Evolutionary conservation across 2,113 vertebrate species (phyloP).

Genomic region (Marmota monax): DNA sequence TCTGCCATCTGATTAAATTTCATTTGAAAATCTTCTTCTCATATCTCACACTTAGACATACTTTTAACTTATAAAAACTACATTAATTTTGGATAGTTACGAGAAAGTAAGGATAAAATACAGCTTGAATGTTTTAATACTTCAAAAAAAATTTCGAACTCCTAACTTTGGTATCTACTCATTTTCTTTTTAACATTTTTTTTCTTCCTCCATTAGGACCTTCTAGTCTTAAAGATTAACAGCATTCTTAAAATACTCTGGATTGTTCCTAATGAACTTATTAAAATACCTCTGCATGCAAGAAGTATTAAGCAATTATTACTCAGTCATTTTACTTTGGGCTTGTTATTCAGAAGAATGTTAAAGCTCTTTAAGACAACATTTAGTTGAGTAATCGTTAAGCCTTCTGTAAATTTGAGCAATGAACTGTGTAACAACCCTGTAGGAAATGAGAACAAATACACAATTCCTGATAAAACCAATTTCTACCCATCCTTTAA

Average conservation of each 20-base stretch:
- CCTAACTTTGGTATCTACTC: not conserved
- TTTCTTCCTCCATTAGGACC: not conserved
- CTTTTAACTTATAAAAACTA: not conserved
- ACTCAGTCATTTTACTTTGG: constrained; percentile 66
- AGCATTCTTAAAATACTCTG: not conserved
- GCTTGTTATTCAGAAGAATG: constrained; percentile 70
- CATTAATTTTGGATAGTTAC: not conserved
- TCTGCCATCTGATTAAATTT: constrained; percentile 25
- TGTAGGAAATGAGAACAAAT: constrained; percentile 64
- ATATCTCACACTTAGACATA: not conserved
- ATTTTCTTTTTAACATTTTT: not conserved
- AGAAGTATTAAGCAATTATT: constrained; percentile 21
- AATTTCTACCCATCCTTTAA: constrained; percentile 75
- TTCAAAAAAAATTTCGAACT: not conserved
- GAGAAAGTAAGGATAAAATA: not conserved
- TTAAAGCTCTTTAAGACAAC: constrained; percentile 67
- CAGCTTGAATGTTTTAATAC: not conserved
- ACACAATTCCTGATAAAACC: constrained; percentile 65
- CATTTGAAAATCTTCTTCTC: not conserved
- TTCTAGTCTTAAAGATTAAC: not conserved
- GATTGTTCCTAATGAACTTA: not conserved
- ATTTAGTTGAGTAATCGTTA: constrained; percentile 72
- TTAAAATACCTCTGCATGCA: constrained; percentile 31
- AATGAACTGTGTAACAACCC: constrained; percentile 51
- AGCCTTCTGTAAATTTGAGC: constrained; percentile 75